Evolutionary conservation across 2,888 invertebrate species (phyloP).

Genomic region (Dasypogon diadema): DNA sequence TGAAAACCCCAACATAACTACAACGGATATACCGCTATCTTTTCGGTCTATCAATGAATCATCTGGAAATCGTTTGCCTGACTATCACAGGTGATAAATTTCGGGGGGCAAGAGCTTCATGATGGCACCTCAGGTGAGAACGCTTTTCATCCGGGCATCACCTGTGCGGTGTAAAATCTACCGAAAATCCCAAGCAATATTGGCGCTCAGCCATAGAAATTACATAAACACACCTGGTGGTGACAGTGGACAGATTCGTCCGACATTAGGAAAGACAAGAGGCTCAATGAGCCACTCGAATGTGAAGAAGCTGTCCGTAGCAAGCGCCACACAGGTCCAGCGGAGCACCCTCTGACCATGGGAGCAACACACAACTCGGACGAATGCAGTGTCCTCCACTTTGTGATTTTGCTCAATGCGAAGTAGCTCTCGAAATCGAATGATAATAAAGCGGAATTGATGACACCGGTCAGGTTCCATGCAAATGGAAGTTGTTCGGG

Average conservation of each 20-base stretch:
- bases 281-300: slow-evolving; percentile 25
- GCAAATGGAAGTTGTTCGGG: background rate
- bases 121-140: background rate
- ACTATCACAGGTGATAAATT: background rate
- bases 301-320: slow-evolving; percentile 9
- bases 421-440: slow-evolving; percentile 24
- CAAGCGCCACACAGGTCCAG: background rate
- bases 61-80: background rate
- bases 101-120: background rate
- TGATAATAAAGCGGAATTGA: background rate
- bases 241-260: slow-evolving; percentile 7
- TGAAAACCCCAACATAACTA: background rate
- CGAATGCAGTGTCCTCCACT: background rate
- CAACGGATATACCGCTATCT: background rate
- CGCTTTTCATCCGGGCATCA: background rate
- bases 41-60: background rate
- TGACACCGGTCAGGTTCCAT: slow-evolving; percentile 15
- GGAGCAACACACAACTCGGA: background rate
- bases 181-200: background rate
- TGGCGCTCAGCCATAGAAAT: background rate
- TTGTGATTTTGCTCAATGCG: background rate
- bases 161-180: background rate
- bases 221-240: background rate
- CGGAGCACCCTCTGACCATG: background rate
- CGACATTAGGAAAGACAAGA: slow-evolving; percentile 26